Evolutionary conservation across 1,140 invertebrate genomes (phyloP), one percentile per base, ranked within the genome.

Genomic region (Drosophila athabasca): DNA sequence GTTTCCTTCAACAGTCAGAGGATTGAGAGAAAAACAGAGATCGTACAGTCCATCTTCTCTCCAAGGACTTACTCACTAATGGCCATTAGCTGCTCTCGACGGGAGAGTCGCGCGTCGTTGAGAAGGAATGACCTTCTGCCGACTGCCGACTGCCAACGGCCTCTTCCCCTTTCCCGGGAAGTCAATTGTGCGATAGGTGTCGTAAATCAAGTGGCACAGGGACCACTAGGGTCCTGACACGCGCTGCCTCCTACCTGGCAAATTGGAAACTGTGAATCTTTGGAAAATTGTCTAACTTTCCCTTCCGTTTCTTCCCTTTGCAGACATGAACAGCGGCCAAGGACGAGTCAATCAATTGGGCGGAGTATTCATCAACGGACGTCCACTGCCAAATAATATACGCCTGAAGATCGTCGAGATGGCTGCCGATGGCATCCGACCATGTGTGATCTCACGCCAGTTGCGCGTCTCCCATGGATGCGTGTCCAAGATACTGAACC

Each of bases 321-420:
- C 67, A 83, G 90, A 91, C 51, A 91, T 91, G 89, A 90, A 92
- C 92, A 90, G 93, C 93, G 96, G 96, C 61, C 95, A 97, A 93
- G 96, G 96, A 52, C 94, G 96, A 41, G 95, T 96, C 15, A 97
- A 97, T 93, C 96, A 97, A 92, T 92, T 97, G 8, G 96, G 96
- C n/a, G 96, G 96, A 17, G 94, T 97, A 26, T 92, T 97, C 89
- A 97, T 97, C 73, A 97, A 97, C 91, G 96, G 96, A 1, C 93
- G 96, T 13, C 96, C 96, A 0, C 90, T 97, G 46, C 96, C 96
- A 4, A 96, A 96, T 88, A 95, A 95, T 76, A 95, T 96, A 59
- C 94, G 96, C 17, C 79, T 96, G 22, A 96, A 96, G 92, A 97
- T 97, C 55, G 95, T 97, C 1, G 95, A 97, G 91, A 94, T 97